Evolutionary conservation across 2,797 vertebrate genomes (phyloP).

Genomic region (Pyrocephalus nanus): DNA sequence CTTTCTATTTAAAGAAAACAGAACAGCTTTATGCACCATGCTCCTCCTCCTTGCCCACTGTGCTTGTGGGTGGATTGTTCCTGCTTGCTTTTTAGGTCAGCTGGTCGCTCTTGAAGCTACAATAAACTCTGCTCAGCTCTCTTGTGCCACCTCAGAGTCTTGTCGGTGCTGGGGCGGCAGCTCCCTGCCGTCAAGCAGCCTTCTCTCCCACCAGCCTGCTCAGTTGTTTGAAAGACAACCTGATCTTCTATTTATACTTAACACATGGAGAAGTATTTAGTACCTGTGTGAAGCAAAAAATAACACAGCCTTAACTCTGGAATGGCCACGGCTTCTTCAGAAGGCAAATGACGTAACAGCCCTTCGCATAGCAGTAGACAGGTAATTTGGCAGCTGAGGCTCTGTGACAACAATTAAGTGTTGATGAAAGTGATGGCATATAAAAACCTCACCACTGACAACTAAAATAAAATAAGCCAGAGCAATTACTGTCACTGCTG

Average conservation of each 20-base stretch:
- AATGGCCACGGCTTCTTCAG: not conserved
- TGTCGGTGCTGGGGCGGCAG: not conserved
- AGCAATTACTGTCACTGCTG: constrained; percentile 10
- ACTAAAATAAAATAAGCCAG: constrained; percentile 6
- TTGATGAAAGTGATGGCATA: not conserved
- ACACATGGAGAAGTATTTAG: not conserved
- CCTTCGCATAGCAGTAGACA: not conserved
- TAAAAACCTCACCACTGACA: not conserved
- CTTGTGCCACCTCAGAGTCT: not conserved
- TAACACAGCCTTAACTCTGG: not conserved
- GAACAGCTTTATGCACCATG: not conserved
- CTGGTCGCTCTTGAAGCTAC: not conserved
- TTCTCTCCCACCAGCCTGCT: not conserved
- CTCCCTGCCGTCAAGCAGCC: not conserved
- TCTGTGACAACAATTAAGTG: constrained; percentile 4
- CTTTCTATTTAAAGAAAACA: not conserved
- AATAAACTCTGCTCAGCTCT: not conserved
- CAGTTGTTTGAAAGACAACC: not conserved
- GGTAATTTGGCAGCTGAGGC: not conserved
- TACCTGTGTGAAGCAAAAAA: not conserved
- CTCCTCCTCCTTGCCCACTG: not conserved
- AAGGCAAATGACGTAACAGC: not conserved
- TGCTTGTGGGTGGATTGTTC: not conserved
- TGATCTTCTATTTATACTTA: not conserved
- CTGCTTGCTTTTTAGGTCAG: not conserved